Evolutionary conservation across 2,888 invertebrate species (phyloP), one percentile per base, ranked within the genome.

Genomic region (Lacanobia wlatinum): DNA sequence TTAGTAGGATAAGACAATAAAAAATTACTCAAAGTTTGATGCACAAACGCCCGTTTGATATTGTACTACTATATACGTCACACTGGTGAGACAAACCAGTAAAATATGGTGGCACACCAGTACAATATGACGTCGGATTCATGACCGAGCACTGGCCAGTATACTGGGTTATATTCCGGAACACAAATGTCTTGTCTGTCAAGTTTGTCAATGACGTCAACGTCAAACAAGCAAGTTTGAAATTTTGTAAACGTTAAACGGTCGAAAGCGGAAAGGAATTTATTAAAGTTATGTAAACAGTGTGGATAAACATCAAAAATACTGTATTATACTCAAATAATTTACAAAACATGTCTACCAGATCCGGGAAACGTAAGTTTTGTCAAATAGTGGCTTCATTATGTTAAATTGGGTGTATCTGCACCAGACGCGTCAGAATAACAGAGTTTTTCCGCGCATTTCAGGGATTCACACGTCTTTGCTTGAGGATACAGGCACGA

Each of bases 291-390:
- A 80, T 75, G 72, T 84, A 87, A 86, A 87, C 83, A 86, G 80
- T 78, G 73, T 28, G 28, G 46, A 77, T 75, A 73, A 70, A 61
- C 40, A 73, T 59, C 59, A 23, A 43, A 61, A 46, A 62, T 61
- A 65, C n/a, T 73, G 63, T 66, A 61, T 28, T 21, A 28, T 23
- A 55, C 21, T 46, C 40, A 58, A 50, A 23, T 4, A 23, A 38
- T 61, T 53, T 53, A 38, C 9, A 21, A 65, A 90, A 84, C 77
- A 95, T 96, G 95, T 92, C 95, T 76, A 96, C 95, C 6, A 92
- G 95, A 88, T 95, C 95, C 69, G 94, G 95, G 55, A 96, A 93
- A 92, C 90, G 96, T 96, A 90, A 93, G 94, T 92, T 73, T 46
- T 63, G 48, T 40, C 0, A 38, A 23, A 40, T n/a, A 63, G 14